Base-by-base conservation (phyloP, 2,888 invertebrate genomes). In the Mimumesa dahlbomi region DNA sequence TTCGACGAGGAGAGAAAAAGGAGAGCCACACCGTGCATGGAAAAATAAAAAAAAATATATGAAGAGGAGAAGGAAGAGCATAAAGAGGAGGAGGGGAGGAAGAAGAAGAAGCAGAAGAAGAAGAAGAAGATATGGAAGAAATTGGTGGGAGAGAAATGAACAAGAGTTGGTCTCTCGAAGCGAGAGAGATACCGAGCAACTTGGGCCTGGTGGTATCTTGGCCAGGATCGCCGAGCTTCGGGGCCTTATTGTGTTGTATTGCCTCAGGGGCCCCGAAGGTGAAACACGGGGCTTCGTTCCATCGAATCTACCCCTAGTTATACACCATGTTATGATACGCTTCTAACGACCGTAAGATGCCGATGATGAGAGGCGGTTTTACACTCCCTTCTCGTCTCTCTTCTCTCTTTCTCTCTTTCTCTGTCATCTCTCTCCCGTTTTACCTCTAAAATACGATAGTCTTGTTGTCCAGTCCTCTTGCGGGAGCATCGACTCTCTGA, bases 231-330 rank as follows among this genome's bases (percentile, higher is more conserved):
- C 72, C 66, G 66, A 67, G 77, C 77, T 81, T 71, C 75, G 74
- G 76, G 80, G 73, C 77, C 82, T 84, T 84, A 82, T 83, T 84
- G 79, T 84, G 76, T 80, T 83, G 77, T 82, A 82, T 81, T 78
- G 79, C 66, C 68, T 77, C 68, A 73, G 57, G 67, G 52, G 57
- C 59, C 68, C 43, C 68, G 69, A 77, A 73, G 69, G 65, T 72
- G 73, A 79, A 79, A 73, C 68, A 73, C 69, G 65, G 77, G 68
- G 48, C 66, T 75, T 50, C 65, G 71, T 77, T 73, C 76, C 65
- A 54, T 75, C 79, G 74, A 79, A 77, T 73, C 81, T 75, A 81
- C 76, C 80, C 78, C 83, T 82, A 82, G 75, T 81, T 83, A 81
- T 80, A 81, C 79, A 73, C 66, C 78, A 49, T 79, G 78, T 85